phyloP scores from a whole-genome alignment of 2,797 vertebrate genomes.

The Stomatorhinus walkeri region DNA sequence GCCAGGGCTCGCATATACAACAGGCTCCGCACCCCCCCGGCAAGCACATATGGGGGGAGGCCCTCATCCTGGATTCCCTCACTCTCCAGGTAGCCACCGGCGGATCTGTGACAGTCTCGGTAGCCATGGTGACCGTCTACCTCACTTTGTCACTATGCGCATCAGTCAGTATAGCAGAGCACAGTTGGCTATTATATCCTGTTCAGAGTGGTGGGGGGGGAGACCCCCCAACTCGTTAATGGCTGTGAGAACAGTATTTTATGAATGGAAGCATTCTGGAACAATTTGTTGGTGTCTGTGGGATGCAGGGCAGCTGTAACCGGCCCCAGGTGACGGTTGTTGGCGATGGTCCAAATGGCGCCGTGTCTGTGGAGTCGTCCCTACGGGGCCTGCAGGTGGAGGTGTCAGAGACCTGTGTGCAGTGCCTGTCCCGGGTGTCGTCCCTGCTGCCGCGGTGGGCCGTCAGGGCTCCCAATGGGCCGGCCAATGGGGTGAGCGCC shows the following conservation, averaged over 20 bases:
- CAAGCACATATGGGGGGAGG: slow-evolving; percentile 96
- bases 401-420: slow-evolving; percentile 80
- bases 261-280: neutral
- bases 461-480: slow-evolving; percentile 8
- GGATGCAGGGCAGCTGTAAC: slow-evolving; percentile 78
- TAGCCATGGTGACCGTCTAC: neutral
- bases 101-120: neutral
- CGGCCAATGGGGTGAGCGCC: slow-evolving; percentile 25
- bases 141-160: neutral
- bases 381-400: slow-evolving; percentile 86
- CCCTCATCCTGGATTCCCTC: slow-evolving; percentile 81
- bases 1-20: slow-evolving; percentile 93
- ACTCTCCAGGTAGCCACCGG: slow-evolving; percentile 71
- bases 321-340: slow-evolving; percentile 60
- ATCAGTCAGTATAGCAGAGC: neutral
- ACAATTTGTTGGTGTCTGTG: neutral
- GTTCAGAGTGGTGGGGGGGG: neutral
- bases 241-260: neutral
- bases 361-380: slow-evolving; percentile 74
- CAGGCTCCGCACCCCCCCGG: slow-evolving; percentile 86
- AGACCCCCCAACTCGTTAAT: neutral
- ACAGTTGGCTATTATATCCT: neutral
- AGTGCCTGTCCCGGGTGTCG: slow-evolving; percentile 83
- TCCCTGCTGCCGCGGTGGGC: slow-evolving; percentile 54
- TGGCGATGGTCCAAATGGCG: slow-evolving; percentile 53